Conservation (phyloP, 2,113 vertebrate genomes). For the Macquaria australasica region DNA sequence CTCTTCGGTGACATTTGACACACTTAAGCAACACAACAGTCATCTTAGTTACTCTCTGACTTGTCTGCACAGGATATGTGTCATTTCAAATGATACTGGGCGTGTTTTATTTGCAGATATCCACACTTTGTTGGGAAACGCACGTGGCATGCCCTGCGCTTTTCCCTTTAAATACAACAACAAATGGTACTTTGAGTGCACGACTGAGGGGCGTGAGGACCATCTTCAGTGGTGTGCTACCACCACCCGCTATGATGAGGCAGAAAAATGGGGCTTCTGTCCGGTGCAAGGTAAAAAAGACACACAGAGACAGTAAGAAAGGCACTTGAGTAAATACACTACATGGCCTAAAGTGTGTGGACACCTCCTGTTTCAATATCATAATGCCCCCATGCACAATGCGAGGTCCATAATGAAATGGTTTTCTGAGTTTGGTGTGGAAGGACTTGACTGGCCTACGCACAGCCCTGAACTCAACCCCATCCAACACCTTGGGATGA, state of each 20-base stretch:
- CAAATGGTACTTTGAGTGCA: conserved; percentile 93
- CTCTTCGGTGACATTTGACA: neutral
- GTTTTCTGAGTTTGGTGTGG: neutral
- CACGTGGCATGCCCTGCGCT: conserved; percentile 89
- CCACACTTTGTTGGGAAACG: conserved; percentile 91
- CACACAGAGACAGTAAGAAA: neutral
- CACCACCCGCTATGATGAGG: conserved; percentile 88
- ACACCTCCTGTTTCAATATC: neutral
- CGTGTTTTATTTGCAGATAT: conserved; percentile 85
- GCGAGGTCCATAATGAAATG: neutral
- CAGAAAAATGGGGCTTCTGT: conserved; percentile 94
- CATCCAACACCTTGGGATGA: neutral
- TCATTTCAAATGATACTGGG: neutral
- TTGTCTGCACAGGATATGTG: neutral
- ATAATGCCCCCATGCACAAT: neutral
- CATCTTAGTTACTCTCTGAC: conserved; percentile 19
- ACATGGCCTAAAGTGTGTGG: neutral
- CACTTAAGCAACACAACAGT: neutral
- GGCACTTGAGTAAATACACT: neutral
- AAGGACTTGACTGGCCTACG: neutral
- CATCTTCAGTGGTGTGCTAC: conserved; percentile 91
- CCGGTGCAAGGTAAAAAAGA: conserved; percentile 87
- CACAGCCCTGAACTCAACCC: neutral
- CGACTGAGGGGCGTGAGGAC: conserved; percentile 88
- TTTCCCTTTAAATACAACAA: conserved; percentile 94